A percentile compares a stretch with the other conserved stretches of the same genome.
These are phyloP conservation scores for Coracopsis vasa DNA, from an alignment of 2,113 vertebrate species.

Conservation along the genomic window DNA sequence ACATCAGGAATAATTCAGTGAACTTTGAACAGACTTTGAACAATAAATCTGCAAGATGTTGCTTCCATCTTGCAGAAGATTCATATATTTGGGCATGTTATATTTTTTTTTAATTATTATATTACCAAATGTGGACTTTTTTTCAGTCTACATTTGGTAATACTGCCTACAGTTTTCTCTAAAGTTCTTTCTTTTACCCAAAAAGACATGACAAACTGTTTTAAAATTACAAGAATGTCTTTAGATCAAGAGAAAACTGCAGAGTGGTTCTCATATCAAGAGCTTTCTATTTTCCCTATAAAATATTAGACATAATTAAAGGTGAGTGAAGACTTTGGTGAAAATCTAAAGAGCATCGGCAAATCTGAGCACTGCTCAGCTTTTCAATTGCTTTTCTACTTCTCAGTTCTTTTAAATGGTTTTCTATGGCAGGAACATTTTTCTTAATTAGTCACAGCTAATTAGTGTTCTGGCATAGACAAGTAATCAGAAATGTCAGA, in stretches of 20 bases:
- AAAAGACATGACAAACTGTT: constrained; percentile 10
- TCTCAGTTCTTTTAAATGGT: constrained; percentile 84
- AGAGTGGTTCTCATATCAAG: constrained; percentile 21
- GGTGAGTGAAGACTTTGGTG: constrained; percentile 75
- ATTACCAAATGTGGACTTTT: background rate
- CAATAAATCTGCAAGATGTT: background rate
- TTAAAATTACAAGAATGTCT: background rate
- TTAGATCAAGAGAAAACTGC: constrained; percentile 13
- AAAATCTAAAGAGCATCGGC: constrained; percentile 79
- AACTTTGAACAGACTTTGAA: background rate
- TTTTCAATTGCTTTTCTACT: constrained; percentile 84
- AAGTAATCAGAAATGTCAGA: constrained; percentile 90
- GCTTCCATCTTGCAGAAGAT: background rate
- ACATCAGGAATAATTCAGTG: background rate
- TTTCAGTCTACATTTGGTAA: background rate
- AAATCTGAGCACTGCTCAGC: constrained; percentile 80
- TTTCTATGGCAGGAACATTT: constrained; percentile 87
- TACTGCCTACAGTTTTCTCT: background rate
- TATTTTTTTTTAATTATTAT: background rate
- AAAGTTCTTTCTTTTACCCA: background rate
- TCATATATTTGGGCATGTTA: background rate
- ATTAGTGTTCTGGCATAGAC: constrained; percentile 90
- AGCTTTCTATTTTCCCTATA: constrained; percentile 14
- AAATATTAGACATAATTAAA: constrained; percentile 74
- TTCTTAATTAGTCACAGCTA: constrained; percentile 93